A percentile compares a stretch with the other conserved stretches of the same genome.
These are phyloP conservation scores for Quadriops clusia DNA, from an alignment of 2,888 invertebrate species.

Conservation along the genomic window DNA sequence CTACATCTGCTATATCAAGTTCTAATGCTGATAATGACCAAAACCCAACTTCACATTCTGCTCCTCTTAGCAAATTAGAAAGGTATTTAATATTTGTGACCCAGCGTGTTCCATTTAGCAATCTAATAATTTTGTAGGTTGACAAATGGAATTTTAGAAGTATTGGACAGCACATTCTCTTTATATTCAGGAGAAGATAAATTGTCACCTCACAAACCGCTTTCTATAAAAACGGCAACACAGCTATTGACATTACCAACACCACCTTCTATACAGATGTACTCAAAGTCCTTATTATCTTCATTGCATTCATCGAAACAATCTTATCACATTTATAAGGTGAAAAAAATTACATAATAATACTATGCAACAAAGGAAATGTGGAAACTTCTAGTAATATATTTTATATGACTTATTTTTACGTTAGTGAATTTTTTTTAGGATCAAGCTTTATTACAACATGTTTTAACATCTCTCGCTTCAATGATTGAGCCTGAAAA, in stretches of 20 bases:
- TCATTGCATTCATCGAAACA: conserved; percentile 62
- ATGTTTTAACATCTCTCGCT: conserved; percentile 57
- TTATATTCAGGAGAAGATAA: conserved; percentile 41
- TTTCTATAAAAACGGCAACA: conserved; percentile 54
- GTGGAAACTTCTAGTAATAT: background rate
- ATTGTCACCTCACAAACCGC: conserved; percentile 38
- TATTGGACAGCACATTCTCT: conserved; percentile 60
- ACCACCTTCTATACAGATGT: conserved; percentile 58
- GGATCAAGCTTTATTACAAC: conserved; percentile 76
- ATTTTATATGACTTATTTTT: conserved; percentile 8
- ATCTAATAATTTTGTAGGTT: conserved; percentile 36
- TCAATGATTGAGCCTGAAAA: conserved; percentile 46
- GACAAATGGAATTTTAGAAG: conserved; percentile 56
- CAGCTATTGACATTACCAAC: conserved; percentile 56
- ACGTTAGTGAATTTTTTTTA: too few relatives aligned
- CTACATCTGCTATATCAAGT: conserved; percentile 25
- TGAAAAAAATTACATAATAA: background rate
- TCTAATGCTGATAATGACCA: conserved; percentile 31
- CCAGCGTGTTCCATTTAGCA: conserved; percentile 6
- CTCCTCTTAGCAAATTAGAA: conserved; percentile 48
- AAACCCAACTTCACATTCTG: conserved; percentile 21
- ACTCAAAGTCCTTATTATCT: conserved; percentile 72
- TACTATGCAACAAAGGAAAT: background rate
- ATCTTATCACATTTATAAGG: conserved; percentile 78
- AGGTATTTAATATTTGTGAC: too few relatives aligned